A percentile compares a stretch with the other conserved stretches of the same genome.
Conservation (phyloP, 37 sponge, comb jelly and placozoan species). For the Lycopodina hypogea region DNA sequence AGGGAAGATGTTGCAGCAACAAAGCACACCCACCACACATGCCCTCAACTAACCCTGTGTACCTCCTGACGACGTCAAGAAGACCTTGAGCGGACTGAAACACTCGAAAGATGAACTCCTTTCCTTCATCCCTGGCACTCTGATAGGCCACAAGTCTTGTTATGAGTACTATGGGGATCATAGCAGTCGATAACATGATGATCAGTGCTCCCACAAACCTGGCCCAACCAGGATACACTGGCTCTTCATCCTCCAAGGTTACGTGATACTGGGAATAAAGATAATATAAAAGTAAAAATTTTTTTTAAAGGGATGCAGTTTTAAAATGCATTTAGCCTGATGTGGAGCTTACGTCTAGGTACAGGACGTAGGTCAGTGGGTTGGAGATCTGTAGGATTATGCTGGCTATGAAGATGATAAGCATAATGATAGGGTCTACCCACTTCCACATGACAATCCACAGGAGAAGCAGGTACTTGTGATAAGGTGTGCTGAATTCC, state of each 20-base stretch:
- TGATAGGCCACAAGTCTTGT: slow-evolving; percentile 35
- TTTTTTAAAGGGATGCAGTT: neutral
- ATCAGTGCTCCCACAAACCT: slow-evolving; percentile 70
- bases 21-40: neutral
- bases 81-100: too few relatives aligned
- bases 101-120: slow-evolving; percentile 22
- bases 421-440: slow-evolving; percentile 75
- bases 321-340: neutral
- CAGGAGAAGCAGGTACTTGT: slow-evolving; percentile 27
- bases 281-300: neutral
- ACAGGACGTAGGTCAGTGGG: slow-evolving; percentile 62
- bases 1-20: too few relatives aligned
- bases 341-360: slow-evolving; percentile 34
- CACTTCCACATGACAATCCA: slow-evolving; percentile 80
- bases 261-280: neutral
- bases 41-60: neutral
- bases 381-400: slow-evolving; percentile 48
- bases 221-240: slow-evolving; percentile 74
- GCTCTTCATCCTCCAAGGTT: neutral
- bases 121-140: slow-evolving; percentile 40
- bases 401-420: slow-evolving; percentile 78
- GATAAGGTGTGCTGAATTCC: slow-evolving; percentile 6
- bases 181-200: slow-evolving; percentile 53
- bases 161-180: slow-evolving; percentile 74
- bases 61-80: neutral